phyloP scores from a whole-genome alignment of 2,888 invertebrate species.

The Siphlonurus alternatus region DNA sequence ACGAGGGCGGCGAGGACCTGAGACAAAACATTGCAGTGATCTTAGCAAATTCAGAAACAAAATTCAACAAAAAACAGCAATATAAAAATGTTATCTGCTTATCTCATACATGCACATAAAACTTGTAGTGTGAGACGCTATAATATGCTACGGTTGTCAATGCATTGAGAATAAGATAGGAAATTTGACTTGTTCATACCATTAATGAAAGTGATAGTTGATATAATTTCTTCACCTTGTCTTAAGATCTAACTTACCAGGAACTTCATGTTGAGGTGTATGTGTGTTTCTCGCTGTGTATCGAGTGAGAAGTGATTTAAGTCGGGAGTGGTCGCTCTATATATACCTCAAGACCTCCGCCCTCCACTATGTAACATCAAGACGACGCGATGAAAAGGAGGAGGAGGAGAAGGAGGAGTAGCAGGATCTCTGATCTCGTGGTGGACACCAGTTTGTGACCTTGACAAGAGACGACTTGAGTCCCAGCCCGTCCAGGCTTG shows the following conservation, averaged over 20 bases:
- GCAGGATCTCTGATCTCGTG: no score
- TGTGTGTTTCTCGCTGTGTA: neutral
- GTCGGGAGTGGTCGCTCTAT: neutral
- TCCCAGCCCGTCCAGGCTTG: no score
- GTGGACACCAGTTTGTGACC: neutral
- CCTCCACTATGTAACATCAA: neutral
- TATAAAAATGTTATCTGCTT: neutral
- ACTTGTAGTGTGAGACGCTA: no score
- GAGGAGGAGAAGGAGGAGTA: no score
- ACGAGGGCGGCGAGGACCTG: neutral
- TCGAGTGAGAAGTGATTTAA: neutral
- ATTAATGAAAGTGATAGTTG: neutral
- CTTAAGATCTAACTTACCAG: neutral
- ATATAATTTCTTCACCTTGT: neutral
- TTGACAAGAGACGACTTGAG: no score
- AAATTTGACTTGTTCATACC: neutral
- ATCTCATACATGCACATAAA: no score
- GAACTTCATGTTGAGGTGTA: slow-evolving; percentile 1
- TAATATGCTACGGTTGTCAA: no score
- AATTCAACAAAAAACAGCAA: neutral
- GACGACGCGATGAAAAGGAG: neutral
- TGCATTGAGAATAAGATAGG: no score
- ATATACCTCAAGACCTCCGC: neutral
- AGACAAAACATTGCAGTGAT: no score
- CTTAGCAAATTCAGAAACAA: no score